Percentiles rank a stretch among this genome's conserved stretches.
Evolutionary conservation across 1,140 invertebrate genomes (phyloP).

Genomic region (Ooceraea biroi): DNA sequence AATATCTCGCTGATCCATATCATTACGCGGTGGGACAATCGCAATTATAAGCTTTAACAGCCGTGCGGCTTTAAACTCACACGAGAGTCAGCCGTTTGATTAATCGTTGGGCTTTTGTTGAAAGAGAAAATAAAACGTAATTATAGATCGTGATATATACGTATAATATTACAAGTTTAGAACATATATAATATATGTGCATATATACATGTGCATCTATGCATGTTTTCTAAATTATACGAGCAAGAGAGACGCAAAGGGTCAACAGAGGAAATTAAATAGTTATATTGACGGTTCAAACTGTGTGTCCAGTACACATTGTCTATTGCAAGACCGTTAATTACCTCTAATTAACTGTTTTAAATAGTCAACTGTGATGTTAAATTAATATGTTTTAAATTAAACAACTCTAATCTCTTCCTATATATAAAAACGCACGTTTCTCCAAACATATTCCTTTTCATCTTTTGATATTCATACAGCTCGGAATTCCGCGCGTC

Average conservation of each 20-base stretch:
- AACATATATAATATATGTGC: too few species aligned
- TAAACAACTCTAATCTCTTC: background rate
- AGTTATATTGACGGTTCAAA: background rate
- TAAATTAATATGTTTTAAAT: too few species aligned
- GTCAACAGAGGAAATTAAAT: background rate
- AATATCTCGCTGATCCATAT: constrained; percentile 18
- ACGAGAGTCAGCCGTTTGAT: constrained; percentile 27
- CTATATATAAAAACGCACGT: background rate
- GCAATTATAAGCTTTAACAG: constrained; percentile 25
- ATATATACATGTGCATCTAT: background rate
- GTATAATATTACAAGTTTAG: background rate
- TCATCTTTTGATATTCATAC: background rate
- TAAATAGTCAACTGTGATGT: background rate
- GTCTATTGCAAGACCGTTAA: background rate
- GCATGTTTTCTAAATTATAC: background rate
- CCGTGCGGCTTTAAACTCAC: constrained; percentile 32
- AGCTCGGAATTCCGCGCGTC: too few species aligned
- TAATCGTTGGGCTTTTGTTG: constrained; percentile 21
- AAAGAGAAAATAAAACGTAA: constrained; percentile 20
- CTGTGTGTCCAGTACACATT: background rate
- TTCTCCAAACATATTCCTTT: background rate
- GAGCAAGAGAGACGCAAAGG: background rate
- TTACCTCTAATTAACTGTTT: background rate
- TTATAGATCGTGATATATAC: constrained; percentile 14
- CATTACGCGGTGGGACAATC: constrained; percentile 28